Percentiles rank a stretch among this genome's conserved stretches.
phyloP scores from a whole-genome alignment of 53 echinoderm and acorn worm genomes.

The Holothuria leucospilota region DNA sequence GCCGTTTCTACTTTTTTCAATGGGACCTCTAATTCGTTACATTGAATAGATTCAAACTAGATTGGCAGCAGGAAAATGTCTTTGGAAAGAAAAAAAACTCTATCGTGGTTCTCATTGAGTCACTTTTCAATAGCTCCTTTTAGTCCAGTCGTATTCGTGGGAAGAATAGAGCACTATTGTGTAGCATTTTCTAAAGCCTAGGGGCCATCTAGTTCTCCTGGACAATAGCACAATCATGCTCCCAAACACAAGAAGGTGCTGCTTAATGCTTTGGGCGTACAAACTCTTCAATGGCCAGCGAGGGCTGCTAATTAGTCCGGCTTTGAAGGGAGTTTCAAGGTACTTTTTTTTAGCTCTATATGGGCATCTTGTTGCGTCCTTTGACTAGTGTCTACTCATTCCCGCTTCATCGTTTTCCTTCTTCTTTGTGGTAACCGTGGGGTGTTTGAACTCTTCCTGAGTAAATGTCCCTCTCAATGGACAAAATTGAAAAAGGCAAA shows the following conservation, averaged over 20 bases:
- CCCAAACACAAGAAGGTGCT: neutral
- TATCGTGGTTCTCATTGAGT: neutral
- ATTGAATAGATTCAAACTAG: neutral
- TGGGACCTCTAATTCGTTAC: constrained; percentile 41
- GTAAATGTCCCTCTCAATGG: neutral
- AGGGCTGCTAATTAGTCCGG: constrained; percentile 27
- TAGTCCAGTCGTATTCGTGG: constrained; percentile 14
- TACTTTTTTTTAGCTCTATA: neutral
- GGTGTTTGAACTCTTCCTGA: constrained; percentile 29
- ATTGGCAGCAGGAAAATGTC: constrained; percentile 19
- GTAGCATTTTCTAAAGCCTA: constrained; percentile 55
- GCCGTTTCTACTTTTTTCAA: neutral
- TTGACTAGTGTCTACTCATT: neutral
- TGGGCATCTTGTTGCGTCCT: neutral
- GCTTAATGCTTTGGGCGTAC: constrained; percentile 15
- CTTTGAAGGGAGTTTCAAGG: constrained; percentile 21
- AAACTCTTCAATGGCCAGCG: constrained; percentile 12
- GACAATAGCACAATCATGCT: constrained; percentile 11
- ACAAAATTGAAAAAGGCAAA: neutral
- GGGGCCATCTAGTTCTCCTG: constrained; percentile 9
- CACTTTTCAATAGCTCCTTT: neutral
- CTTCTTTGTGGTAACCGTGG: constrained; percentile 5
- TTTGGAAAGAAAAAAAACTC: neutral
- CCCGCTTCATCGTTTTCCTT: constrained; percentile 1
- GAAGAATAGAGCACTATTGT: constrained; percentile 64